Evolutionary conservation across 2,888 invertebrate genomes (phyloP).

Genomic region (Tipula unca): DNA sequence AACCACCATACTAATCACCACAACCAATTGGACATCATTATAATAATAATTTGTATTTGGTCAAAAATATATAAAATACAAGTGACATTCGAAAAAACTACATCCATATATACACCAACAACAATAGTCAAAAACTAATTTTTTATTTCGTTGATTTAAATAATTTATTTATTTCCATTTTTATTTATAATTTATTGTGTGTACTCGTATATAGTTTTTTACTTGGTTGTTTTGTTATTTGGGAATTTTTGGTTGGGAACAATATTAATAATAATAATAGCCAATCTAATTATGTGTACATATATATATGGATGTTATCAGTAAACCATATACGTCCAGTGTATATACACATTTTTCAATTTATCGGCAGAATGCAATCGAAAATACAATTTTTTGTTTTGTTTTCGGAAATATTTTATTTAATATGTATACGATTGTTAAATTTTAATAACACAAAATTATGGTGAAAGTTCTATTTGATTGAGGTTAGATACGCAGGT

Average conservation of each 20-base stretch:
- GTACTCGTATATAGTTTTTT: not conserved
- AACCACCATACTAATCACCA: constrained; percentile 2
- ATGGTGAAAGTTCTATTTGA: not conserved
- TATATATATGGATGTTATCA: not conserved
- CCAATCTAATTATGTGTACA: constrained; percentile 14
- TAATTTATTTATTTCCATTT: not conserved
- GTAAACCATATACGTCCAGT: not conserved
- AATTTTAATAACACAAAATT: not conserved
- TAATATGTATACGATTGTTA: not conserved
- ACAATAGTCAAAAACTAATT: not conserved
- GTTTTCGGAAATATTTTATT: not conserved
- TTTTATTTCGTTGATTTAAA: not conserved
- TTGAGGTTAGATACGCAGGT: not conserved
- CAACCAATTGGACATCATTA: constrained; percentile 8
- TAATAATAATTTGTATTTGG: not conserved
- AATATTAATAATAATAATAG: not conserved
- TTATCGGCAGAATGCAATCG: not conserved
- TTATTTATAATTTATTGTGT: not conserved
- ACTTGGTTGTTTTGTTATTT: not conserved
- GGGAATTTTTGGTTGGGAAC: not conserved
- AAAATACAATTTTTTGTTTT: not conserved
- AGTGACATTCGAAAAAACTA: not conserved
- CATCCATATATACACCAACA: not conserved
- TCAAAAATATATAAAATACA: not conserved
- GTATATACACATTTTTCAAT: not conserved